These are phyloP conservation scores for Spodoptera picta DNA, from an alignment of 2,888 invertebrate species.

Conservation along the genomic window DNA sequence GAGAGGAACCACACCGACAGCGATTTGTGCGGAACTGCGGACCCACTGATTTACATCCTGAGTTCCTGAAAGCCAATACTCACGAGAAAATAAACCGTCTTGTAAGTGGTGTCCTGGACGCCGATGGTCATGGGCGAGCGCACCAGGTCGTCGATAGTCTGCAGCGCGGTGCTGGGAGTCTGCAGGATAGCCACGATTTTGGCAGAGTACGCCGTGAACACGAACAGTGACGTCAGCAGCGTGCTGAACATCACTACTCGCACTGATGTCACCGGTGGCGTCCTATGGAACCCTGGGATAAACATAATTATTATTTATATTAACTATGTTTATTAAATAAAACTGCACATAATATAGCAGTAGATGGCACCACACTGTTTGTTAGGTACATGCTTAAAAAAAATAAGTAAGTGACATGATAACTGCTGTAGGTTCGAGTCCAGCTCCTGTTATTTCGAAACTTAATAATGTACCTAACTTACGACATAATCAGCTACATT, in stretches of 20 bases:
- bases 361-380: no score
- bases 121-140: constrained; percentile 87
- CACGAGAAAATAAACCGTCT: constrained; percentile 81
- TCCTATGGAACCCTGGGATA: constrained; percentile 79
- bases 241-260: constrained; percentile 88
- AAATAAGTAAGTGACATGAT: no score
- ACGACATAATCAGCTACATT: no score
- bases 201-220: constrained; percentile 91
- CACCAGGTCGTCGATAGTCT: constrained; percentile 86
- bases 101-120: constrained; percentile 89
- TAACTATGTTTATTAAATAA: neutral
- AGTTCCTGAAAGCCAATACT: constrained; percentile 7
- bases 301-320: neutral
- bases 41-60: no score
- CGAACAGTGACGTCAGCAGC: constrained; percentile 87
- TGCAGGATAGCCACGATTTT: constrained; percentile 90
- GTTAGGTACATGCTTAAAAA: no score
- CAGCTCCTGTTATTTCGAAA: no score
- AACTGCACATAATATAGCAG: no score
- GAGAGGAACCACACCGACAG: no score
- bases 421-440: no score
- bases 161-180: constrained; percentile 89
- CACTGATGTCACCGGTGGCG: constrained; percentile 82
- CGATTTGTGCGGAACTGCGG: no score
- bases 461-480: no score